Percentiles rank a stretch among this genome's conserved stretches.
Conservation (phyloP, 2,797 vertebrate species). For the Sphaeramia orbicularis region DNA sequence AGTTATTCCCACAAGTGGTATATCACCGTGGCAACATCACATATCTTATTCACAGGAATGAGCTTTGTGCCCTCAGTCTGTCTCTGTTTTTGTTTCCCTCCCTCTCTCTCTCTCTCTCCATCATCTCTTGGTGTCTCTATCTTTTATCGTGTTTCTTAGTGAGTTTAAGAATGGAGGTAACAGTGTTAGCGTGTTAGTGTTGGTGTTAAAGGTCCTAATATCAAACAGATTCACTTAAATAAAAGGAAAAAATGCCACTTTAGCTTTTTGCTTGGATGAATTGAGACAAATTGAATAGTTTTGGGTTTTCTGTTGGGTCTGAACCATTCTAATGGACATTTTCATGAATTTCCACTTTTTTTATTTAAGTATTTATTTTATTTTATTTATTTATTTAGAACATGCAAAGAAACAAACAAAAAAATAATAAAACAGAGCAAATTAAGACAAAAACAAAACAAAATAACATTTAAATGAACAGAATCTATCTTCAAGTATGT, state of each 20-base stretch:
- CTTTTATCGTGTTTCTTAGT: slow-evolving; percentile 23
- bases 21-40: slow-evolving; percentile 71
- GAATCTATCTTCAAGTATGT: too few species aligned
- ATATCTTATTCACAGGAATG: slow-evolving; percentile 62
- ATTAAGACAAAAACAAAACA: too few species aligned
- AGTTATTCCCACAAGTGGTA: slow-evolving; percentile 66
- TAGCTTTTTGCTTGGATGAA: too few species aligned
- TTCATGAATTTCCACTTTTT: too few species aligned
- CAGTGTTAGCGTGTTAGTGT: neutral
- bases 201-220: neutral
- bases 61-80: slow-evolving; percentile 48
- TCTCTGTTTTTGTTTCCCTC: slow-evolving; percentile 38
- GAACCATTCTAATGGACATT: too few species aligned
- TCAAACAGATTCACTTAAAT: neutral
- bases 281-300: neutral
- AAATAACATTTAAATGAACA: too few species aligned
- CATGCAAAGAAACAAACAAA: too few species aligned
- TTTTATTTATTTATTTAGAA: too few species aligned
- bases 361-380: too few species aligned
- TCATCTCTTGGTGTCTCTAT: slow-evolving; percentile 11
- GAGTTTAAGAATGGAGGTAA: neutral
- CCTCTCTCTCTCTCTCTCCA: neutral
- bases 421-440: too few species aligned
- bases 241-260: neutral
- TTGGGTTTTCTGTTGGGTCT: slow-evolving; percentile 22